Evolutionary conservation across 2,888 invertebrate genomes (phyloP).

Genomic region (Bedellia somnulentella): DNA sequence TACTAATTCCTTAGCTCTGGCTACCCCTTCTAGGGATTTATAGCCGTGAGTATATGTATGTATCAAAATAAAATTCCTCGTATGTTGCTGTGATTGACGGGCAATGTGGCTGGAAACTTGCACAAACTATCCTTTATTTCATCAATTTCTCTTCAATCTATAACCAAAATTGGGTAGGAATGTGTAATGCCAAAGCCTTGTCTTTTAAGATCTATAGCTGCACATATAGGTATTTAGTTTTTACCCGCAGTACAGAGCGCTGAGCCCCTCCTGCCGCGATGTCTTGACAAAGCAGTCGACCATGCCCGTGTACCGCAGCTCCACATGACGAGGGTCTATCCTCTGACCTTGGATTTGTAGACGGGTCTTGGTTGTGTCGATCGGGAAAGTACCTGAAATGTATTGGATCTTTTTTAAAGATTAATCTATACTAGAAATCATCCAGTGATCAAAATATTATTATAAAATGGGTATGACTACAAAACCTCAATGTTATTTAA

Average conservation of each 20-base stretch:
- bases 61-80: too few relatives aligned
- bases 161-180: background rate
- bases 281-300: slow-evolving; percentile 88
- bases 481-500: too few relatives aligned
- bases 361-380: slow-evolving; percentile 93
- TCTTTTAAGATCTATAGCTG: slow-evolving; percentile 1
- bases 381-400: slow-evolving; percentile 94
- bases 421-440: too few relatives aligned
- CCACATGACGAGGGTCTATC: slow-evolving; percentile 72
- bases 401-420: too few relatives aligned
- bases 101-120: too few relatives aligned
- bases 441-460: too few relatives aligned
- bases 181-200: background rate
- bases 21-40: too few relatives aligned
- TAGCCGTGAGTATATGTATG: too few relatives aligned
- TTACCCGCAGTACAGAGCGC: slow-evolving; percentile 74
- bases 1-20: too few relatives aligned
- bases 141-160: background rate
- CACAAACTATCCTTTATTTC: too few relatives aligned
- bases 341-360: slow-evolving; percentile 93
- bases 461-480: too few relatives aligned
- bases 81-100: too few relatives aligned
- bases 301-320: slow-evolving; percentile 87
- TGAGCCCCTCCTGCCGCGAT: slow-evolving; percentile 81
- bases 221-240: slow-evolving; percentile 10